A percentile compares a stretch with the other conserved stretches of the same genome.
phyloP scores from a whole-genome alignment of 2,888 invertebrate genomes.

The Hydraecia micacea region DNA sequence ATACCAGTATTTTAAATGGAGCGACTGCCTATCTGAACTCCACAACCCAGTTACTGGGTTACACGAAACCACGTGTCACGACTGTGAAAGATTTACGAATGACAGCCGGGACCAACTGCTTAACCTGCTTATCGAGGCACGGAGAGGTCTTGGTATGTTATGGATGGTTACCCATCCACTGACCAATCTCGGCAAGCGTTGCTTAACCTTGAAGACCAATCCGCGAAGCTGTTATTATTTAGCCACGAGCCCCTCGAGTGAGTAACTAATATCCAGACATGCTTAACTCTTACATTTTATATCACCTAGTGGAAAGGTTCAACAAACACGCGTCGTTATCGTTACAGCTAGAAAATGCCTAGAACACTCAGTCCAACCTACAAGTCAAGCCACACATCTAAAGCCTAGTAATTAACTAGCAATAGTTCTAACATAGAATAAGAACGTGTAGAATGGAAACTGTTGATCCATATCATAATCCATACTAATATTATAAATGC shows the following conservation, averaged over 20 bases:
- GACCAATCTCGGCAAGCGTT: no score
- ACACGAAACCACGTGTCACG: no score
- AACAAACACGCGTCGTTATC: background rate
- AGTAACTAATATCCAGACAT: background rate
- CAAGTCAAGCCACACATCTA: constrained; percentile 18
- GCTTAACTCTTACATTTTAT: background rate
- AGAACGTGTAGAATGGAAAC: constrained; percentile 4
- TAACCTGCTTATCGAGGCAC: no score
- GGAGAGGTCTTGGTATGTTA: no score
- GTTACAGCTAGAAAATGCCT: constrained; percentile 4
- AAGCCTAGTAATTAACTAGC: constrained; percentile 34
- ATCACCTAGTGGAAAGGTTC: background rate
- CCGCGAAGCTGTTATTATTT: background rate
- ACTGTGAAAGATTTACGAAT: no score
- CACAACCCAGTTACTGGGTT: no score
- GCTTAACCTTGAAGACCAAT: background rate
- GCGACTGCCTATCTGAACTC: no score
- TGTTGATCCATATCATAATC: background rate
- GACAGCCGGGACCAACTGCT: no score
- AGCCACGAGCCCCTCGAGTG: no score
- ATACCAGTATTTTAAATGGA: no score
- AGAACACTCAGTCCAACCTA: constrained; percentile 10
- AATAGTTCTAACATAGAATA: constrained; percentile 23
- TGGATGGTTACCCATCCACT: no score
- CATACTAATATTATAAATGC: no score